Conservation (phyloP, 2,888 invertebrate species). For the Unio pictorum region DNA sequence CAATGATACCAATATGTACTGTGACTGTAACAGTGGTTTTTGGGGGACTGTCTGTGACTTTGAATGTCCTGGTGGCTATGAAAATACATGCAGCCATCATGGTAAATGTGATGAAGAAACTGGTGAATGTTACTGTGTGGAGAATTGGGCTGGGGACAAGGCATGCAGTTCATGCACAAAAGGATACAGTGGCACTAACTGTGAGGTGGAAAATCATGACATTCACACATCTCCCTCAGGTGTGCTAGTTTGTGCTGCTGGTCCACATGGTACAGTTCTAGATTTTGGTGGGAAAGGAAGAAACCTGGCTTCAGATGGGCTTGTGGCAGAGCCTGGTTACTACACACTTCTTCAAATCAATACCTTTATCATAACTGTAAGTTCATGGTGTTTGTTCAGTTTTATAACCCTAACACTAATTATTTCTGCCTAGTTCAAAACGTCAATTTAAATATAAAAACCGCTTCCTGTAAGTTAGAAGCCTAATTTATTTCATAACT, state of each 20-base stretch:
- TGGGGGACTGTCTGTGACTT: slow-evolving; percentile 37
- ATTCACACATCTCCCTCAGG: slow-evolving; percentile 6
- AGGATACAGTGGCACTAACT: slow-evolving; percentile 31
- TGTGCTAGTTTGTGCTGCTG: slow-evolving; percentile 6
- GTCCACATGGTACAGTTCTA: slow-evolving; percentile 5
- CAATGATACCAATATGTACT: slow-evolving; percentile 5
- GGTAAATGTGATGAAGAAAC: slow-evolving; percentile 32
- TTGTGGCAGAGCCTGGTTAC: no score
- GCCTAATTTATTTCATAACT: no score
- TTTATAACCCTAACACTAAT: no score
- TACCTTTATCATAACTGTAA: no score
- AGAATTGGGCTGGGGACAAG: slow-evolving; percentile 8
- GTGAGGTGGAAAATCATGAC: slow-evolving; percentile 14
- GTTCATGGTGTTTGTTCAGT: no score
- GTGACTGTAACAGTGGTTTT: slow-evolving; percentile 30
- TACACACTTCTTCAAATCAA: no score
- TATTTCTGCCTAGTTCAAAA: no score
- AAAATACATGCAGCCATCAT: slow-evolving; percentile 33
- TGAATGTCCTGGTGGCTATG: slow-evolving; percentile 24
- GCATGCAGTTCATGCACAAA: slow-evolving; percentile 26
- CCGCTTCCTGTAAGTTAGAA: no score
- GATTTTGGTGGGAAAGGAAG: slow-evolving; percentile 13
- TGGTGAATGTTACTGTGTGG: slow-evolving; percentile 32
- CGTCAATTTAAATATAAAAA: no score
- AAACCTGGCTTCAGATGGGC: not conserved